phyloP scores from a whole-genome alignment of 2,888 invertebrate species.

The Diachrysia chrysitis region DNA sequence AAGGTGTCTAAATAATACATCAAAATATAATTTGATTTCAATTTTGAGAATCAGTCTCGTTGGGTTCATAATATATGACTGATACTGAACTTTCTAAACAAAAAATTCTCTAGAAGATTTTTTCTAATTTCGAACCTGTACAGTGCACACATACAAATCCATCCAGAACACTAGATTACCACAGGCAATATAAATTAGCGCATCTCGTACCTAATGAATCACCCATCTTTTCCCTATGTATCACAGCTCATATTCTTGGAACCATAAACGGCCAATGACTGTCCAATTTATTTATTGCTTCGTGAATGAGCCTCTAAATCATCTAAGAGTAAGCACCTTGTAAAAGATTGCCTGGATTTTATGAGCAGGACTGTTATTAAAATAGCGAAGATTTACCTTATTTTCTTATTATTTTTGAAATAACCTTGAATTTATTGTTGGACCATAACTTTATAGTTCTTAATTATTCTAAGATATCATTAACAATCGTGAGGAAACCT shows the following conservation, averaged over 20 bases:
- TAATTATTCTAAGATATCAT: too few species aligned
- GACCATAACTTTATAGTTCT: too few species aligned
- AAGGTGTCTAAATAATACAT: too few species aligned
- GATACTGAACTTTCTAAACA: too few species aligned
- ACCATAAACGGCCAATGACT: conserved; percentile 52
- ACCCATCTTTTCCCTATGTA: conserved; percentile 11
- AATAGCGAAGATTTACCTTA: neutral
- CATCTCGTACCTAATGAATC: conserved; percentile 25
- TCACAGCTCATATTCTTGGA: conserved; percentile 45
- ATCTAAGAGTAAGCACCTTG: conserved; percentile 54
- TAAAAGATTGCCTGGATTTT: conserved; percentile 36
- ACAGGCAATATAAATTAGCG: neutral
- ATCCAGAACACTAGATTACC: neutral
- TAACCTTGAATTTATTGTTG: neutral
- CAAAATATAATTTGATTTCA: too few species aligned
- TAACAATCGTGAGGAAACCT: too few species aligned
- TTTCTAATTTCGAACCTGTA: too few species aligned
- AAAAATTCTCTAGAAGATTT: too few species aligned
- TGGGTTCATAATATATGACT: too few species aligned
- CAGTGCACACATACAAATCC: neutral
- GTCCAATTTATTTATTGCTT: conserved; percentile 60
- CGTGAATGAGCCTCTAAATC: conserved; percentile 59
- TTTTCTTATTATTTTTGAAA: neutral
- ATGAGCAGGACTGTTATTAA: conserved; percentile 33
- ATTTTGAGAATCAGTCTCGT: too few species aligned